Conservation (phyloP, 2,888 invertebrate genomes). For the Cantharis lateralis region DNA sequence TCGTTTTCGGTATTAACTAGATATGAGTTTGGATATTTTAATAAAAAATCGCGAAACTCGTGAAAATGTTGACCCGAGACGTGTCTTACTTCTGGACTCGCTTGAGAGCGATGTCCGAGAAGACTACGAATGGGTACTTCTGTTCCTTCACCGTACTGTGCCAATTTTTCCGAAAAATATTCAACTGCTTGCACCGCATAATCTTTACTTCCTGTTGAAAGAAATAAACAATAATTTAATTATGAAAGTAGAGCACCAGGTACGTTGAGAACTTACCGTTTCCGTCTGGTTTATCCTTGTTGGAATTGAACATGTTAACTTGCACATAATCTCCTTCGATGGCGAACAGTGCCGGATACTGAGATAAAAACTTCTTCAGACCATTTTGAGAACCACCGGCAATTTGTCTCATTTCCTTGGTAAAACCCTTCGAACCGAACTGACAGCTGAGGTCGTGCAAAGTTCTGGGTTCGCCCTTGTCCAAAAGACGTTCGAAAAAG, state of each 20-base stretch:
- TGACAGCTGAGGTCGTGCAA: slow-evolving; percentile 98
- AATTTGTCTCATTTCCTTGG: slow-evolving; percentile 97
- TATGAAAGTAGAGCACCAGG: neutral
- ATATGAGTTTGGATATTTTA: slow-evolving; percentile 84
- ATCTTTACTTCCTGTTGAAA: slow-evolving; percentile 75
- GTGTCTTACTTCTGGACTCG: slow-evolving; percentile 95
- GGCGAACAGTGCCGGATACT: slow-evolving; percentile 95
- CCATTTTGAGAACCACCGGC: slow-evolving; percentile 96
- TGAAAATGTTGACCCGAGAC: slow-evolving; percentile 93
- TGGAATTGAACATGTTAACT: slow-evolving; percentile 78
- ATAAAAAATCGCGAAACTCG: slow-evolving; percentile 86
- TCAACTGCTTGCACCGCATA: slow-evolving; percentile 96
- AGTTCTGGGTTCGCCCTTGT: slow-evolving; percentile 93
- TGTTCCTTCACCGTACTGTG: slow-evolving; percentile 93
- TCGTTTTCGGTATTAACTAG: slow-evolving; percentile 79
- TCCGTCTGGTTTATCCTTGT: slow-evolving; percentile 57
- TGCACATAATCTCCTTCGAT: slow-evolving; percentile 92
- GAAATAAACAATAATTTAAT: neutral
- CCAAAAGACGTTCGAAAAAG: slow-evolving; percentile 97
- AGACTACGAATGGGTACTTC: slow-evolving; percentile 97
- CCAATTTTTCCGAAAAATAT: slow-evolving; percentile 93
- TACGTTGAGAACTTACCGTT: slow-evolving; percentile 5
- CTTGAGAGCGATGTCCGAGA: slow-evolving; percentile 94
- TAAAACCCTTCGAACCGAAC: slow-evolving; percentile 98
- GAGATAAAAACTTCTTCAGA: slow-evolving; percentile 92